Conservation (phyloP, 2,888 invertebrate species). For the Leptinotarsa rubiginosa region DNA sequence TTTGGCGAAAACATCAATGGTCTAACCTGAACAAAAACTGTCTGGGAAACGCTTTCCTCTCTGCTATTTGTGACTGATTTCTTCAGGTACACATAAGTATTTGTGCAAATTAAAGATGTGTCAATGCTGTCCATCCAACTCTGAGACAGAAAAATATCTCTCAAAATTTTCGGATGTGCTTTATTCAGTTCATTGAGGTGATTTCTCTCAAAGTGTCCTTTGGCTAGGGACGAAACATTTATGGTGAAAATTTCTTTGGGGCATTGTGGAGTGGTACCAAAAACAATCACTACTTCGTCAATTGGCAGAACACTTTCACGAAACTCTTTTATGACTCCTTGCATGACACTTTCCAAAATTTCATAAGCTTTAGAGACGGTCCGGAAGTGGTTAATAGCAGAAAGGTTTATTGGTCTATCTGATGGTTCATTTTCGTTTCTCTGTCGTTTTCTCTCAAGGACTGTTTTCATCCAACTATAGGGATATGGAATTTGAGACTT, state of each 20-base stretch:
- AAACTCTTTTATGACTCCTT: conserved; percentile 55
- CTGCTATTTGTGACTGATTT: conserved; percentile 32
- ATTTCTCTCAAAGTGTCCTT: conserved; percentile 57
- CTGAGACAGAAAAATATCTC: conserved; percentile 57
- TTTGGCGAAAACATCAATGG: conserved; percentile 52
- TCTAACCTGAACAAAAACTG: conserved; percentile 64
- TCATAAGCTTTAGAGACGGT: conserved; percentile 58
- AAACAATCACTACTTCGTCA: conserved; percentile 57
- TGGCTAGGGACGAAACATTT: conserved; percentile 49
- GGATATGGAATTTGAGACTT: conserved; percentile 67
- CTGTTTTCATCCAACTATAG: conserved; percentile 57
- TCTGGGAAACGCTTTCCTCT: conserved; percentile 27
- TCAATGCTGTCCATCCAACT: conserved; percentile 55
- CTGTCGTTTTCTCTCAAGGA: conserved; percentile 56
- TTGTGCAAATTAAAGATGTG: conserved; percentile 52
- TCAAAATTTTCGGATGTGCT: conserved; percentile 58
- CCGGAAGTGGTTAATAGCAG: conserved; percentile 54
- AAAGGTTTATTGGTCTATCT: conserved; percentile 48
- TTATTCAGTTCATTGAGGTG: conserved; percentile 55
- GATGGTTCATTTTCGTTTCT: conserved; percentile 28
- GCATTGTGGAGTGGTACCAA: conserved; percentile 57
- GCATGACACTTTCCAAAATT: conserved; percentile 56
- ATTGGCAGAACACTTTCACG: conserved; percentile 46
- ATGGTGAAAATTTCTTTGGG: conserved; percentile 59
- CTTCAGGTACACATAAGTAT: conserved; percentile 54